Base-by-base conservation (phyloP, 2,888 invertebrate genomes). In the Himalopsyche tibetana region DNA sequence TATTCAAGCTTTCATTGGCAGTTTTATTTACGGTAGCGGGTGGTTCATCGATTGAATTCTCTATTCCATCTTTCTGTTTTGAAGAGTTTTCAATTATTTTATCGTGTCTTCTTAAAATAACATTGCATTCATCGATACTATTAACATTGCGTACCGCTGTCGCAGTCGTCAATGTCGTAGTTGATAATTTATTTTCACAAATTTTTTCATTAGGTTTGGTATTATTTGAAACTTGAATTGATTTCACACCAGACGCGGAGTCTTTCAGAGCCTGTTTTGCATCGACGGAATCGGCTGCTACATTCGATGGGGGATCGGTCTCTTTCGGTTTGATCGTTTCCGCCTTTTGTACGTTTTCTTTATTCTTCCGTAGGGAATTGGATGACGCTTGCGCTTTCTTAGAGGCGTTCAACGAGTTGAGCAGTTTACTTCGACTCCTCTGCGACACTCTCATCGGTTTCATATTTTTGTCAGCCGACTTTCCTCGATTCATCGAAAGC, bases 381-480 rank as follows among this genome's bases (percentile, higher is more conserved):
- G 36, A 28, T 2, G 19, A 19, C n/a, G 19, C 80, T 86, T 87
- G 82, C n/a, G 36, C 42, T 19, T 36, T 82, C 40, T 84, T 84
- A 11, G 79, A 28, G 5, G 81, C 55, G 81, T 86, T 85, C 15
- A 84, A 5, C 12, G 80, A 82, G 4, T 79, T 69, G 36, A 85
- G 17, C 56, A 19, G 36, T 36, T 79, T 63, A 55, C 86, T 55
- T n/a, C 83, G 87, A 12, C 56, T 85, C n/a, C 55, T 28, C 28
- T 88, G 85, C 5, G 87, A 55, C 2, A 88, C 88, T 87, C 80
- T 85, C 42, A 81, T 15, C 12, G 82, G 63, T 19, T 82, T 82
- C 12, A 63, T 28, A 69, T 82, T 63, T 55, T 86, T 85, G 11
- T 19, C n/a, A 15, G 81, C 17, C 12, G 55, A 12, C 17, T 84